phyloP scores from a whole-genome alignment of 2,888 invertebrate genomes.

The Athripsodes cinereus region DNA sequence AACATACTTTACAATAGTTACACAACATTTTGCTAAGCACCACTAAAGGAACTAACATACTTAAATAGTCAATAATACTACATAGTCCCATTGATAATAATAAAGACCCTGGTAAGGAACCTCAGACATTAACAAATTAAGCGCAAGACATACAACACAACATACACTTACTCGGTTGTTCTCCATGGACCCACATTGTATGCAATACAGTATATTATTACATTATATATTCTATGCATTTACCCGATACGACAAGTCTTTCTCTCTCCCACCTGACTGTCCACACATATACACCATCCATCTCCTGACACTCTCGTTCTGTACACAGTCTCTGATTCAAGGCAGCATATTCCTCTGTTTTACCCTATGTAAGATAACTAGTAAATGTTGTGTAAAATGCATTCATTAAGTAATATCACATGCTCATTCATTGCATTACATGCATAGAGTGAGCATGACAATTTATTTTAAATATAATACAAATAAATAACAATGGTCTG shows the following conservation, averaged over 20 bases:
- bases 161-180: neutral
- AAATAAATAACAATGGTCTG: too few species aligned
- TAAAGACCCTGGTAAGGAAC: neutral
- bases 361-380: neutral
- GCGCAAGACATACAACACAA: too few species aligned
- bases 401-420: too few species aligned
- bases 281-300: neutral
- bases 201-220: neutral
- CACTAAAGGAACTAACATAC: slow-evolving; percentile 1
- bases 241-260: neutral
- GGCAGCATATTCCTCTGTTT: neutral
- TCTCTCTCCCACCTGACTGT: neutral
- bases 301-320: neutral
- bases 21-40: neutral
- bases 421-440: too few species aligned
- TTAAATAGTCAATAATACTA: neutral
- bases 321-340: neutral
- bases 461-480: too few species aligned
- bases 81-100: neutral
- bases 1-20: neutral
- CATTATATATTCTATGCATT: neutral
- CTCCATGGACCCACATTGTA: neutral
- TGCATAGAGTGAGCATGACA: too few species aligned
- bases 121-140: neutral
- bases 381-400: too few species aligned